Conservation (phyloP, 2,113 vertebrate species). For the Mionectes macconnelli region DNA sequence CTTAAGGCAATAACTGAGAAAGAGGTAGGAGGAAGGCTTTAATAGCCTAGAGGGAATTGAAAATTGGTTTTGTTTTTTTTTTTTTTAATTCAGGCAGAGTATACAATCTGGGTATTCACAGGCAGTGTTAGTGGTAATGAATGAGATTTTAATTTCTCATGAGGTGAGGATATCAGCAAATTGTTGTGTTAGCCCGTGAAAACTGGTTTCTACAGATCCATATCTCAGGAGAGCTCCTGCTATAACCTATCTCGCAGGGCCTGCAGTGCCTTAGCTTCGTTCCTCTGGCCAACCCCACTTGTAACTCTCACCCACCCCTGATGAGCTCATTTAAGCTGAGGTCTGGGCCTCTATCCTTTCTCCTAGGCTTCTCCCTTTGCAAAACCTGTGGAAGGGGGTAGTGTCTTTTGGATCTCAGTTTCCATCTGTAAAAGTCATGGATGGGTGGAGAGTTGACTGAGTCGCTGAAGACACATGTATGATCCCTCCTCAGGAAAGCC, state of each 20-base stretch:
- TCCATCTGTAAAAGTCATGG: neutral
- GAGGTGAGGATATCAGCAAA: neutral
- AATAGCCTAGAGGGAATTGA: neutral
- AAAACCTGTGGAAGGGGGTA: neutral
- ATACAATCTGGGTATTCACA: neutral
- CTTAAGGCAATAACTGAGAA: neutral
- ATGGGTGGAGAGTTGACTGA: neutral
- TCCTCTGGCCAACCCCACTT: neutral
- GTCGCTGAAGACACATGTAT: neutral
- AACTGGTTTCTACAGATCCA: rapidly evolving
- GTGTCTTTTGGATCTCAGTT: neutral
- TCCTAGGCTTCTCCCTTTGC: neutral
- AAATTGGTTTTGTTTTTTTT: neutral
- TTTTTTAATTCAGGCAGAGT: neutral
- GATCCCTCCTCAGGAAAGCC: neutral
- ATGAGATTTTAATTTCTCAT: neutral
- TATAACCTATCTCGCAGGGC: neutral
- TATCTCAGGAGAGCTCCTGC: neutral
- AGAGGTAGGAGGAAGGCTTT: neutral
- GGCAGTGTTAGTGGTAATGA: neutral
- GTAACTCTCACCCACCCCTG: neutral
- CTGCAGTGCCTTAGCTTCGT: rapidly evolving
- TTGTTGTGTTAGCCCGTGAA: neutral
- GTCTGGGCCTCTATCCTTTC: neutral
- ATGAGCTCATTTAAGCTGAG: neutral